Evolutionary conservation across 1,140 invertebrate species (phyloP), one percentile per base, ranked within the genome.

Genomic region (Zaprionus vittiger): DNA sequence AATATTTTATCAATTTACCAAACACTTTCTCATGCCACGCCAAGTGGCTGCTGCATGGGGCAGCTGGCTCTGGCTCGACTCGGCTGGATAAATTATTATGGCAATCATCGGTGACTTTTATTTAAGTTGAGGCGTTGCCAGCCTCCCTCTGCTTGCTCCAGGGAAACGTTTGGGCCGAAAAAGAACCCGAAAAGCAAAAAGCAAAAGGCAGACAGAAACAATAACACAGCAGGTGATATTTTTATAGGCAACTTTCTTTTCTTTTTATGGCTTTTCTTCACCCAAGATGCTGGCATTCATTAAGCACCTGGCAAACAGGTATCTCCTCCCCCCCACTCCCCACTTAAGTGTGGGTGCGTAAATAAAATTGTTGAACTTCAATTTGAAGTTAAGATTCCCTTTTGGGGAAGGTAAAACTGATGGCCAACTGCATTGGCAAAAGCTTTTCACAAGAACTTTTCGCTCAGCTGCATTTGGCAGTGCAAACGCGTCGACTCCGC

Each of bases 91-190:
- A 89, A 89, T 89, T 89, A 90, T 89, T 81, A 81, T 81, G 81
- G 78, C 85, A 90, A 89, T 89, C 81, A 89, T 89, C 75, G 81
- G 81, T 84, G 85, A 90, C 81, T 90, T 89, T 89, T 79, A 89
- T 90, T 73, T 78, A 71, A 76, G 68, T 76, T 55, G 61, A 76
- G 73, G 55, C 68, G 26, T 34, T 14, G 73, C 31, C 41, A 59
- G 63, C 47, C 3, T 9, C 1, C 38, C 26, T 24, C 24, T 49
- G 28, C 24, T 26, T 44, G 17, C 31, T 55, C 41, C 7, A 59
- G 57, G 38, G 38, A 69, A 63, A 54, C 59, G 55, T 41, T 41
- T 14, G 41, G 12, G 6, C 20, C 28, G 24, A 57, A 34, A 65
- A 37, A 11, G 56, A 61, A 26, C 9, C 34, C 17, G 28, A 24